Conservation (phyloP, 1,140 invertebrate species). For the Planococcus citri region DNA sequence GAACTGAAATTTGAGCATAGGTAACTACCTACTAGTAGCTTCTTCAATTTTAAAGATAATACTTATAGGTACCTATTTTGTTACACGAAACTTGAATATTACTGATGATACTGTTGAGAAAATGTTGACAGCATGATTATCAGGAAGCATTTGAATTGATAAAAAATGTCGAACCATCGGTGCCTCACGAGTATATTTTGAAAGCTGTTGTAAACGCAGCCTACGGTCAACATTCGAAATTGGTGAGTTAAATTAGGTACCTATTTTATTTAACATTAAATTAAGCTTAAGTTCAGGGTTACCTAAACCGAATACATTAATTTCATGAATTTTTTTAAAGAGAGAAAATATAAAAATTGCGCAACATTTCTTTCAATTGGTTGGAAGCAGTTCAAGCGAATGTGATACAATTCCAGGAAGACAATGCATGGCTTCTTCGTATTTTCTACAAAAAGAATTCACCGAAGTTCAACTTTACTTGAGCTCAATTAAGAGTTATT, state of each 20-base stretch:
- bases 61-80: too few species aligned
- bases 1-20: too few species aligned
- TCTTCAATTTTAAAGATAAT: too few species aligned
- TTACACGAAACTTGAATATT: too few species aligned
- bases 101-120: too few species aligned
- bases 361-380: conserved; percentile 90
- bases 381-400: conserved; percentile 89
- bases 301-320: background rate
- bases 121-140: conserved; percentile 66
- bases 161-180: conserved; percentile 82
- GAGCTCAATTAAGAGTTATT: conserved; percentile 94
- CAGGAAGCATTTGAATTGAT: conserved; percentile 81
- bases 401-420: conserved; percentile 88
- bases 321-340: conserved; percentile 41
- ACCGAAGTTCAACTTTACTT: conserved; percentile 93
- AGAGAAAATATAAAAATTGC: conserved; percentile 86
- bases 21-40: too few species aligned
- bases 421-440: conserved; percentile 94
- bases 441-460: conserved; percentile 87
- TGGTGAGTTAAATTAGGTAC: background rate
- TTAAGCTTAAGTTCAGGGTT: too few species aligned
- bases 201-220: conserved; percentile 92
- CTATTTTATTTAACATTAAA: background rate
- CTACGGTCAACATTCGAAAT: conserved; percentile 69
- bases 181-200: conserved; percentile 91